These are phyloP conservation scores for Catharus minimus DNA, from an alignment of 2,113 vertebrate species.

Conservation along the genomic window DNA sequence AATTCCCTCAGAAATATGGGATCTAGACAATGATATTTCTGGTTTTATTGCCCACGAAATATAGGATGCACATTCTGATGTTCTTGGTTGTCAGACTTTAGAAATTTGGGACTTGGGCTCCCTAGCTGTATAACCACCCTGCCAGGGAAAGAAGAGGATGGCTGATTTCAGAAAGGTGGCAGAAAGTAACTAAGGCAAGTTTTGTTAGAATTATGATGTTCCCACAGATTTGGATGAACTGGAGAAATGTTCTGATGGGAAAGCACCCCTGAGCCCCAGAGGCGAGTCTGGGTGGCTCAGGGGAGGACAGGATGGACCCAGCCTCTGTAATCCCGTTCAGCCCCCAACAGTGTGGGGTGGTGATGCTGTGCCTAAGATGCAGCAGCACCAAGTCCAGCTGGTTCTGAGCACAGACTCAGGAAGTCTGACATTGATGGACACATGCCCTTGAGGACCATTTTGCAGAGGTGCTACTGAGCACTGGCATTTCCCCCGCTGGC, in stretches of 20 bases:
- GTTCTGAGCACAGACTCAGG: not conserved
- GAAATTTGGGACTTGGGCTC: not conserved
- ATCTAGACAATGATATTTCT: not conserved
- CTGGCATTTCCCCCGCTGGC: not conserved
- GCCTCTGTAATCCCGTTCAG: not conserved
- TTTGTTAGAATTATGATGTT: not conserved
- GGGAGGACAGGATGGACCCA: accelerated
- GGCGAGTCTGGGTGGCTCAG: not conserved
- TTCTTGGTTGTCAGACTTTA: not conserved
- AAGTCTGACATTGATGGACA: not conserved
- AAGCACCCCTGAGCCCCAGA: not conserved
- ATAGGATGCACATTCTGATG: not conserved
- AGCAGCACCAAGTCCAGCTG: not conserved
- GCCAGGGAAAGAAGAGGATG: not conserved
- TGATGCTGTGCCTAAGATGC: not conserved
- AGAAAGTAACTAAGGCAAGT: not conserved
- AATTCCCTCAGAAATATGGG: not conserved
- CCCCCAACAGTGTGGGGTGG: accelerated
- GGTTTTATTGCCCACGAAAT: not conserved
- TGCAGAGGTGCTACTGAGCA: not conserved
- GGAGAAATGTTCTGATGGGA: not conserved
- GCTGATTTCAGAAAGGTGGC: not conserved
- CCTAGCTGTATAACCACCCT: not conserved
- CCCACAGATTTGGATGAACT: not conserved
- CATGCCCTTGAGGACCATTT: not conserved